phyloP scores from a whole-genome alignment of 2,888 invertebrate genomes.

The Apotomis betuletana region DNA sequence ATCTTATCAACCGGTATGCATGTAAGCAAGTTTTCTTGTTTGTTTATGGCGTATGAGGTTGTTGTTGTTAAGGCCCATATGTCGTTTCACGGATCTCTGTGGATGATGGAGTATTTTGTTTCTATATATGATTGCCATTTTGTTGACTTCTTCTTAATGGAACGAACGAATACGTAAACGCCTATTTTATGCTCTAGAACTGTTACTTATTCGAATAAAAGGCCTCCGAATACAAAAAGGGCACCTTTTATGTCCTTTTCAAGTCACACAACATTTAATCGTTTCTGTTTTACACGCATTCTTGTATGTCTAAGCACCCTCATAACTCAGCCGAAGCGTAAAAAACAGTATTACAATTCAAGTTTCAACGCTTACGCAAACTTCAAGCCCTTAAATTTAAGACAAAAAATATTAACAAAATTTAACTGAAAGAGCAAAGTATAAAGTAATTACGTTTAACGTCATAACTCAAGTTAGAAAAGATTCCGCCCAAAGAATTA shows the following conservation, averaged over 20 bases:
- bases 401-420: constrained; percentile 35
- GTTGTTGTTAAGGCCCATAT: too few relatives aligned
- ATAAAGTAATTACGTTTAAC: constrained; percentile 70
- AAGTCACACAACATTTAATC: background rate
- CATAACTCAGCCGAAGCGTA: constrained; percentile 1
- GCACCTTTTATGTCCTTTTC: background rate
- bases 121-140: too few relatives aligned
- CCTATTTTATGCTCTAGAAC: background rate
- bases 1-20: too few relatives aligned
- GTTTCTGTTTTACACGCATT: background rate
- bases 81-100: too few relatives aligned
- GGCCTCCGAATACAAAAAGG: background rate
- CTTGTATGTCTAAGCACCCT: background rate
- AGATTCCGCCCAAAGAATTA: constrained; percentile 73
- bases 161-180: background rate
- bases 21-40: too few relatives aligned
- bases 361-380: constrained; percentile 31
- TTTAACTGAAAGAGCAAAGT: constrained; percentile 39
- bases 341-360: constrained; percentile 17
- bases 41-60: too few relatives aligned
- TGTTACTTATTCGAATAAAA: background rate
- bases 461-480: constrained; percentile 75
- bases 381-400: constrained; percentile 30
- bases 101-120: too few relatives aligned
- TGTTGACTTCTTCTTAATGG: too few relatives aligned